phyloP scores from a whole-genome alignment of 2,888 invertebrate genomes.

The Mechanitis mazaeus region DNA sequence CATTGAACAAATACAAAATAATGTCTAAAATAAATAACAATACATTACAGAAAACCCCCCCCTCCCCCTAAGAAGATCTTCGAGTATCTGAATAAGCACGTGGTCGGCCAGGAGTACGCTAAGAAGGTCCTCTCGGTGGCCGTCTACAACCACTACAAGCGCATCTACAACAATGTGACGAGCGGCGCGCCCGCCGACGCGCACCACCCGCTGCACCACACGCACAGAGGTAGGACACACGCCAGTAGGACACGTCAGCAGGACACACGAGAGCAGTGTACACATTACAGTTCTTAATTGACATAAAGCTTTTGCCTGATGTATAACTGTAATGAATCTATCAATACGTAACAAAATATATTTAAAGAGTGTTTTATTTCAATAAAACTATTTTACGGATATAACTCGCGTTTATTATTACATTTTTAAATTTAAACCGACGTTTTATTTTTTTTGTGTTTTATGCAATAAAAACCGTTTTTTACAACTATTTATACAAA shows the following conservation, averaged over 20 bases:
- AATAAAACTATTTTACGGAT: no score
- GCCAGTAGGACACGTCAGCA: not conserved
- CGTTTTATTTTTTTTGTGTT: no score
- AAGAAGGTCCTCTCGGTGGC: slow-evolving; percentile 98
- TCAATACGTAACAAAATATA: no score
- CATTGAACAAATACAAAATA: no score
- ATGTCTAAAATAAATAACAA: no score
- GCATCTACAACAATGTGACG: slow-evolving; percentile 94
- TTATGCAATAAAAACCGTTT: no score
- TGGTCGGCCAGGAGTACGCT: slow-evolving; percentile 97
- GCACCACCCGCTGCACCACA: slow-evolving; percentile 83
- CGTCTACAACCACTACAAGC: slow-evolving; percentile 99
- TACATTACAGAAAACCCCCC: slow-evolving; percentile 84
- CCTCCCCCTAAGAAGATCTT: slow-evolving; percentile 98
- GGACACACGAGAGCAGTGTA: not conserved
- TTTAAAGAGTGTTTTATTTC: no score
- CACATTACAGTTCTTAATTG: not conserved
- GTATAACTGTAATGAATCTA: no score
- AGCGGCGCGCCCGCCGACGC: slow-evolving; percentile 63
- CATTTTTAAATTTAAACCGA: no score
- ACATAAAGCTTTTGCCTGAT: no score
- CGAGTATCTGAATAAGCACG: slow-evolving; percentile 96
- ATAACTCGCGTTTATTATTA: no score
- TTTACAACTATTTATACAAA: no score
- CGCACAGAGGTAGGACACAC: slow-evolving; percentile 80